These are phyloP conservation scores for Hymenopus coronatus DNA, from an alignment of 2,888 invertebrate genomes.

Conservation along the genomic window DNA sequence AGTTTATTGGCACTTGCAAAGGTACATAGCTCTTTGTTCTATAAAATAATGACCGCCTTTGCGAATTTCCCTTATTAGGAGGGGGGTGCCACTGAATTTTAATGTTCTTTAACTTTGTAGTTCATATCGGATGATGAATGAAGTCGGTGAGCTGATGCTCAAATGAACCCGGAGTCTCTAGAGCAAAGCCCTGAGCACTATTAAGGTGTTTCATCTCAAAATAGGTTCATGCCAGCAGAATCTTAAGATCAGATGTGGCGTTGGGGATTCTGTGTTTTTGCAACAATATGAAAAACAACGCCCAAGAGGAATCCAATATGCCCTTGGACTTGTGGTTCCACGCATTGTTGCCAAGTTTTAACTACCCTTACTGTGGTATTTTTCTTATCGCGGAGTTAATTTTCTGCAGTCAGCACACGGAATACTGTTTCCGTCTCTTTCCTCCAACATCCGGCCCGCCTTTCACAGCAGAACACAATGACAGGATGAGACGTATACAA, in stretches of 20 bases:
- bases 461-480: neutral
- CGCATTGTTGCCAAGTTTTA: neutral
- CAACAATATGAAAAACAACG: neutral
- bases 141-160: too few species aligned
- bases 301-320: neutral
- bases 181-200: too few species aligned
- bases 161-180: too few species aligned
- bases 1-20: too few species aligned
- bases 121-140: too few species aligned
- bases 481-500: neutral
- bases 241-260: neutral
- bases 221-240: too few species aligned
- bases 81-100: too few species aligned
- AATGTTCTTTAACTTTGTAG: too few species aligned
- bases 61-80: too few species aligned
- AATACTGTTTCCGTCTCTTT: neutral
- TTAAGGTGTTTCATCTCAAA: too few species aligned
- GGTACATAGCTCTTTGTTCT: too few species aligned
- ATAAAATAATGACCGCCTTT: too few species aligned
- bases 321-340: neutral
- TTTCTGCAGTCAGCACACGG: neutral
- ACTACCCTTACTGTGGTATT: neutral
- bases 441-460: neutral
- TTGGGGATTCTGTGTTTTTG: neutral
- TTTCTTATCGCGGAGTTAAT: neutral